A percentile compares a stretch with the other conserved stretches of the same genome.
Conservation (phyloP, 2,113 vertebrate genomes). For the Odocoileus virginianus region DNA sequence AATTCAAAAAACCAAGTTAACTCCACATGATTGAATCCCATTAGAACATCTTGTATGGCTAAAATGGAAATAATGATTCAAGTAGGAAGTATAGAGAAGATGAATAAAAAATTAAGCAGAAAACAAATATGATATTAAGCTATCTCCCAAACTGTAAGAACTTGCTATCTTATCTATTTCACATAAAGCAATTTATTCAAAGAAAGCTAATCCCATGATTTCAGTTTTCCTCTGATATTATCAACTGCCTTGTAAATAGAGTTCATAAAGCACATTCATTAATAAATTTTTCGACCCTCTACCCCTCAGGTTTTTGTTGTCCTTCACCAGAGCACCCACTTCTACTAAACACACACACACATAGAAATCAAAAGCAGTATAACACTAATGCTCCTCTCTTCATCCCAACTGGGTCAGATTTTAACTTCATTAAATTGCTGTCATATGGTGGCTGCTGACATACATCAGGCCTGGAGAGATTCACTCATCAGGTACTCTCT, state of each 20-base stretch:
- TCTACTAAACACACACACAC: constrained; percentile 18
- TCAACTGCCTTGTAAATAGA: constrained; percentile 62
- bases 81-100: background rate
- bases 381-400: constrained; percentile 74
- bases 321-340: constrained; percentile 66
- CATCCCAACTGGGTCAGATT: constrained; percentile 89
- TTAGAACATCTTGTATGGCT: constrained; percentile 45
- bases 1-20: constrained; percentile 24
- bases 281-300: constrained; percentile 67
- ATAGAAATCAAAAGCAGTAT: constrained; percentile 72
- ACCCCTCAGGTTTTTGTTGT: constrained; percentile 73
- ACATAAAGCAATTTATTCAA: constrained; percentile 62
- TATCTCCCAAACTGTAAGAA: background rate
- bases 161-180: constrained; percentile 40
- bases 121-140: constrained; percentile 41
- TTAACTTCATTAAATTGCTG: constrained; percentile 97
- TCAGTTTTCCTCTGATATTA: constrained; percentile 47
- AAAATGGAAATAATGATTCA: constrained; percentile 22
- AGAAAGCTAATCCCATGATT: constrained; percentile 54
- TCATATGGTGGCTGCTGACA: constrained; percentile 93
- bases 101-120: constrained; percentile 15
- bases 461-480: constrained; percentile 89
- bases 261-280: constrained; percentile 66
- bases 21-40: background rate
- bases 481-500: constrained; percentile 96